Evolutionary conservation across 2,797 vertebrate species (phyloP), one percentile per base, ranked within the genome.

Genomic region (Sandelia bainsii): DNA sequence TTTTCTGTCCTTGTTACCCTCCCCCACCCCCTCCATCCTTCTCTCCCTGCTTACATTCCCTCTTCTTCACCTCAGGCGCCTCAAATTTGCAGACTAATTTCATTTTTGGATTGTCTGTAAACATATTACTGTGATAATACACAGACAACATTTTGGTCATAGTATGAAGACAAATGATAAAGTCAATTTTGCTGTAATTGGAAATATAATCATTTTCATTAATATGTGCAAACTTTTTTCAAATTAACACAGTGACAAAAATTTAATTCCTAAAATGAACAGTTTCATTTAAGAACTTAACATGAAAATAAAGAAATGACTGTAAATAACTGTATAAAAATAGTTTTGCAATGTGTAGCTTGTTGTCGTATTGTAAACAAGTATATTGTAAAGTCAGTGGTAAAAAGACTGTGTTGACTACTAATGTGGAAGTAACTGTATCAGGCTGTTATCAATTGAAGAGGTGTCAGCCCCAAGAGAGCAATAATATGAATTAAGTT

Each of bases 1-100:
- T 88, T 91, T 91, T 91, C 79, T 89, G 66, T 85, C 80, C 83
- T 75, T 85, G 84, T 90, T 89, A 83, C 87, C 81, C 53, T 69
- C 73, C 45, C 85, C 74, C 27, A 3, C 5, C 8, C 32, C 32
- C 62, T 77, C 80, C 72, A 69, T 52, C 70, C 60, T 53, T 73
- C 68, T 59, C 50, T 48, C 51, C 50, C 61, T 62, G 11, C n/a
- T 42, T 56, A 37, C 50, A 51, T 77, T 63, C 46, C 59, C 52
- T 44, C 14, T 51, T 64, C 53, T 75, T 69, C 40, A 63, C 37
- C 53, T 70, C 53, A 81, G 77, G 79, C 14, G 66, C 75, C 81
- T 67, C 60, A 29, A 50, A 80, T 74, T 72, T 70, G 59, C 56
- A 37, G 62, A 73, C 65, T 64, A 57, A 84, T 87, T 85, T 77